phyloP scores from a whole-genome alignment of 2,113 vertebrate genomes.

The Aleadryas rufinucha region DNA sequence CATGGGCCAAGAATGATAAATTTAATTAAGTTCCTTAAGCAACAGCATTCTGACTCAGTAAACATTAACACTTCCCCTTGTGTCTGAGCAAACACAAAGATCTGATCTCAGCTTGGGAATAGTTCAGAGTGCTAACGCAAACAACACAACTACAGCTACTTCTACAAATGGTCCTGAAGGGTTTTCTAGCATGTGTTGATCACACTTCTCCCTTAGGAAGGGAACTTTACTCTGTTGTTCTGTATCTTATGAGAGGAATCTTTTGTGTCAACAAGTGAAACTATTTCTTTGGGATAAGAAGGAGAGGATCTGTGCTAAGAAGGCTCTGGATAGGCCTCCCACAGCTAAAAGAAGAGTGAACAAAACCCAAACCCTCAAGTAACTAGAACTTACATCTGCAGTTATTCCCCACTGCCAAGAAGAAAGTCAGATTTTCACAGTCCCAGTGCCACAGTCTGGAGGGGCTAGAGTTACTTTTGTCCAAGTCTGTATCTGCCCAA shows the following conservation, averaged over 20 bases:
- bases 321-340: neutral
- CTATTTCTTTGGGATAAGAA: neutral
- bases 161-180: conserved; percentile 18
- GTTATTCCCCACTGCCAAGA: neutral
- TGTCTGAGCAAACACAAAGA: conserved; percentile 54
- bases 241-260: neutral
- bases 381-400: neutral
- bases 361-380: accelerated
- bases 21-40: conserved; percentile 40
- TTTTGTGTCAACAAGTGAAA: neutral
- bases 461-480: neutral
- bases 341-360: neutral
- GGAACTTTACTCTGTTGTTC: neutral
- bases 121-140: conserved; percentile 62
- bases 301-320: neutral
- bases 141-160: conserved; percentile 28
- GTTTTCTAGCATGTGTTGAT: conserved; percentile 7
- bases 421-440: neutral
- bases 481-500: neutral
- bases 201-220: neutral
- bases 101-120: conserved; percentile 48
- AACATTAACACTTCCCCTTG: conserved; percentile 48
- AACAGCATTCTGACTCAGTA: conserved; percentile 10
- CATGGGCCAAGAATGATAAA: neutral
- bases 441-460: accelerated